These are phyloP conservation scores for Branchipolynoe longqiensis DNA, from an alignment of 2,888 invertebrate genomes.

Conservation along the genomic window DNA sequence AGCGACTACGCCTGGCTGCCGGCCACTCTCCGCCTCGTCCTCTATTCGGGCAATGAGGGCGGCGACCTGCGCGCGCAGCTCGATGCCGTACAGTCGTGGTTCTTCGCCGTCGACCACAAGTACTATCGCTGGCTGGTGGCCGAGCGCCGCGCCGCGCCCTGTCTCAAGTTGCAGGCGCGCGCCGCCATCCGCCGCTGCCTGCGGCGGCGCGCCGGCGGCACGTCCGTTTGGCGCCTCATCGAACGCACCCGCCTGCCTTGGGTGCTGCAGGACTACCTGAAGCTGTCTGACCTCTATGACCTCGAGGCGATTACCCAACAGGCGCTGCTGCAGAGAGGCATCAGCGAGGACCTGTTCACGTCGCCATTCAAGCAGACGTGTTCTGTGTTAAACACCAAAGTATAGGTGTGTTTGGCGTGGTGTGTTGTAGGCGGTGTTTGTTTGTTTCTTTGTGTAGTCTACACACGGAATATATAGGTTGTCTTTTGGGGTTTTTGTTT, in stretches of 20 bases:
- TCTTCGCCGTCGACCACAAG: constrained; percentile 45
- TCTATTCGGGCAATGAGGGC: constrained; percentile 23
- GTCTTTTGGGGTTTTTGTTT: too few relatives aligned
- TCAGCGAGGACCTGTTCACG: neutral
- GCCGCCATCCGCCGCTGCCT: neutral
- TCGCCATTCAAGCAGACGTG: too few relatives aligned
- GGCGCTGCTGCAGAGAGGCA: neutral
- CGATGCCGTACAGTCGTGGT: constrained; percentile 23
- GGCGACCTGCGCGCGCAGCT: neutral
- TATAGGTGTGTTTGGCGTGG: too few relatives aligned
- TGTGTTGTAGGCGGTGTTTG: too few relatives aligned
- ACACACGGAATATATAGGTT: too few relatives aligned
- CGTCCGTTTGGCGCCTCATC: neutral
- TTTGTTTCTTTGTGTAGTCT: too few relatives aligned
- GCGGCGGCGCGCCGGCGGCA: neutral
- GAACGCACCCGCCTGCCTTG: neutral
- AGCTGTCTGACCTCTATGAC: constrained; percentile 24
- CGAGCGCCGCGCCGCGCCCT: neutral
- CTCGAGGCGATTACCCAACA: neutral
- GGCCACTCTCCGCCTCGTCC: neutral
- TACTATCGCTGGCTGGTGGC: constrained; percentile 17
- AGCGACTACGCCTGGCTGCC: constrained; percentile 19
- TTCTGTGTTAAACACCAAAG: too few relatives aligned
- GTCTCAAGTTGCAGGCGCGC: neutral
- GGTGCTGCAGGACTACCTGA: constrained; percentile 26